Evolutionary conservation across 2,888 invertebrate species (phyloP).

Genomic region (Theretra japonica): DNA sequence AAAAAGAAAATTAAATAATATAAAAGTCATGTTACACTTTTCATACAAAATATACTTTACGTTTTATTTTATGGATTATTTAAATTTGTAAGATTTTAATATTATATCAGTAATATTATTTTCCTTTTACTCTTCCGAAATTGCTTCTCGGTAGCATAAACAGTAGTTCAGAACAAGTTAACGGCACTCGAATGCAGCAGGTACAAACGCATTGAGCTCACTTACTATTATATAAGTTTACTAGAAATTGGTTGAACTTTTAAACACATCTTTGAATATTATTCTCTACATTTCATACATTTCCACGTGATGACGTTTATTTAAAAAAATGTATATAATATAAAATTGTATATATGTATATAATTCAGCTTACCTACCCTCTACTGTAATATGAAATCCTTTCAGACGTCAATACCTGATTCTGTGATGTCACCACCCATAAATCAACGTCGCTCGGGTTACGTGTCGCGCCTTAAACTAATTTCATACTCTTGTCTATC

Average conservation of each 20-base stretch:
- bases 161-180: neutral
- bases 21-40: too few species aligned
- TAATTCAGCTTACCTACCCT: neutral
- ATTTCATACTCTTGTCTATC: neutral
- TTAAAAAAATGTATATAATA: too few species aligned
- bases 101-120: too few species aligned
- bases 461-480: neutral
- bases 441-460: conserved; percentile 16
- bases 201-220: neutral
- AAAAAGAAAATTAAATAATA: too few species aligned
- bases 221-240: conserved; percentile 9
- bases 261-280: neutral
- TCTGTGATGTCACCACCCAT: conserved; percentile 13
- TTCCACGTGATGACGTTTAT: neutral
- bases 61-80: too few species aligned
- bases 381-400: conserved; percentile 8
- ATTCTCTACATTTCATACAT: neutral
- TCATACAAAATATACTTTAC: too few species aligned
- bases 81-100: too few species aligned
- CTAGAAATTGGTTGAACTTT: neutral
- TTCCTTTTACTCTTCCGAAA: too few species aligned
- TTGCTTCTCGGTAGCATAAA: neutral
- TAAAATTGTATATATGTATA: neutral
- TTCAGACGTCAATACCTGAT: conserved; percentile 15
- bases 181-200: neutral